Conservation (phyloP, 2,113 vertebrate genomes). For the Psilopsiagon aymara region DNA sequence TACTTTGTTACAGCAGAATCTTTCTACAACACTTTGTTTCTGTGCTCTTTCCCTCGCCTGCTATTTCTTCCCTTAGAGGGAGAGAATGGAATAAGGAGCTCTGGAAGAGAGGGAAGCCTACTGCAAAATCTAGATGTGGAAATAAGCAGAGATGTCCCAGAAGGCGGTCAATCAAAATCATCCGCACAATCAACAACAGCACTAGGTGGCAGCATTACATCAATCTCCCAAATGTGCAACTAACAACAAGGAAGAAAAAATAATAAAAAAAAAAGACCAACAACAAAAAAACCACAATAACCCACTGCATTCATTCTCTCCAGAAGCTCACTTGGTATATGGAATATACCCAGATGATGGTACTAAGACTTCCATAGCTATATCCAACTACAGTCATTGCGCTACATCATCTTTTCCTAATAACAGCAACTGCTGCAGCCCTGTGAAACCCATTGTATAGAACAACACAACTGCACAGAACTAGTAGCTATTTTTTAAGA, state of each 20-base stretch:
- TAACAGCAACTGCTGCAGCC: background rate
- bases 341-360: background rate
- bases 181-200: fast-evolving
- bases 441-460: background rate
- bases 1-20: background rate
- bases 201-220: slow-evolving; percentile 45
- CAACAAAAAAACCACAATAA: background rate
- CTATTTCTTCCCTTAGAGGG: background rate
- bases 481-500: background rate
- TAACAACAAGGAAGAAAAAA: background rate
- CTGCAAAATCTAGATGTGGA: background rate
- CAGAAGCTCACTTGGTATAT: background rate
- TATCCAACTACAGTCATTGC: background rate
- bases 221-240: background rate
- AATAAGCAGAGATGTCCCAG: background rate
- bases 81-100: background rate
- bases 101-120: background rate
- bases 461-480: background rate
- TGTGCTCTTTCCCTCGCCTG: background rate
- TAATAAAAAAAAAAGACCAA: background rate
- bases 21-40: background rate
- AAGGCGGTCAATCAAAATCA: background rate
- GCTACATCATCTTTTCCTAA: background rate
- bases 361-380: background rate
- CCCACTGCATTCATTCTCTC: background rate